These are phyloP conservation scores for Diceros bicornis DNA, from an alignment of 2,797 vertebrate species.

Conservation along the genomic window DNA sequence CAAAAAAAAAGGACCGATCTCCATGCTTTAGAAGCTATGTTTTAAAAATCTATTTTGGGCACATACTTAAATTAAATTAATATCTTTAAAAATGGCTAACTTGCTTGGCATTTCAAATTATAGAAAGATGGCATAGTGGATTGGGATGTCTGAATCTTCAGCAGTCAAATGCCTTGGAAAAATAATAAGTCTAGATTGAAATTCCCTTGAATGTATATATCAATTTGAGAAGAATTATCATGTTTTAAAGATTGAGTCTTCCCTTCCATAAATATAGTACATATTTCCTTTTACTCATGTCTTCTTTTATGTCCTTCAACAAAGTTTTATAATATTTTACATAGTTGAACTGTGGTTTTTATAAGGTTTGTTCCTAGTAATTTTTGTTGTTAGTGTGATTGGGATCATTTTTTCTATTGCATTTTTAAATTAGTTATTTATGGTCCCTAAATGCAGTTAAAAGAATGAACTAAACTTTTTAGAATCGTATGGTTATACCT, in stretches of 20 bases:
- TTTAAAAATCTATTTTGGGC: neutral
- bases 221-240: neutral
- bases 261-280: neutral
- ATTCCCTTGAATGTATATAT: neutral
- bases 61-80: neutral
- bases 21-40: neutral
- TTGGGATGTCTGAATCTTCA: neutral
- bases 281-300: neutral
- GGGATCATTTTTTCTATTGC: neutral
- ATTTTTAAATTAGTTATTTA: neutral
- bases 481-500: neutral
- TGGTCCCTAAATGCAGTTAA: neutral
- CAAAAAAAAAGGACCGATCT: neutral
- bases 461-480: neutral
- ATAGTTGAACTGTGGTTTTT: neutral
- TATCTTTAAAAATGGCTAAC: neutral
- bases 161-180: neutral
- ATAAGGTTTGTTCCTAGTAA: neutral
- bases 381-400: neutral
- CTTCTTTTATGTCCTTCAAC: neutral
- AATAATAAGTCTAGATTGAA: neutral
- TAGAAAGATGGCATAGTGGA: neutral
- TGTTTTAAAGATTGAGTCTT: neutral
- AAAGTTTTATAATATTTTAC: neutral
- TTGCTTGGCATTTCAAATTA: neutral